These are phyloP conservation scores for Griposia aprilina DNA, from an alignment of 2,888 invertebrate species.

Conservation along the genomic window DNA sequence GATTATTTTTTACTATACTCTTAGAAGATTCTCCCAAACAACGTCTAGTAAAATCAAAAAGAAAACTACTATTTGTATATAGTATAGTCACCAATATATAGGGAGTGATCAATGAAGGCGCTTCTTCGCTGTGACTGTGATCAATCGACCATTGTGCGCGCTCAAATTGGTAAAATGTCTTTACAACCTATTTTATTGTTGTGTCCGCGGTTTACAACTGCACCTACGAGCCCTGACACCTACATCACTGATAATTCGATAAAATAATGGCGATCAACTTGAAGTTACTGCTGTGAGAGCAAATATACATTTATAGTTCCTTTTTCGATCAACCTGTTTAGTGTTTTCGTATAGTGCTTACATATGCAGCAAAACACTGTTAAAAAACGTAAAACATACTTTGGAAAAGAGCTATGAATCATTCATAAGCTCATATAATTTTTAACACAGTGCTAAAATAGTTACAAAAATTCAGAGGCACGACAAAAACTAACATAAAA, in stretches of 20 bases:
- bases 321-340: slow-evolving; percentile 49
- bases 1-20: slow-evolving; percentile 19
- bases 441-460: slow-evolving; percentile 4
- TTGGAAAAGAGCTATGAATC: neutral
- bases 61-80: slow-evolving; percentile 44
- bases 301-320: slow-evolving; percentile 49
- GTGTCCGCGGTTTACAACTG: slow-evolving; percentile 60
- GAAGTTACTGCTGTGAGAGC: slow-evolving; percentile 58
- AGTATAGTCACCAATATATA: slow-evolving; percentile 53
- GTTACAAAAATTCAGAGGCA: neutral
- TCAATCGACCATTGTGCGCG: slow-evolving; percentile 74
- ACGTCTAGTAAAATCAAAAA: slow-evolving; percentile 23
- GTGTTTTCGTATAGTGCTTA: slow-evolving; percentile 3
- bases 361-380: slow-evolving; percentile 1
- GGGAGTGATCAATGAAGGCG: slow-evolving; percentile 62
- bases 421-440: neutral
- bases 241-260: slow-evolving; percentile 71
- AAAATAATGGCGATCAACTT: slow-evolving; percentile 61
- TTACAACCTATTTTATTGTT: slow-evolving; percentile 70
- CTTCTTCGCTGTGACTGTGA: slow-evolving; percentile 71
- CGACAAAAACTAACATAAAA: slow-evolving; percentile 21
- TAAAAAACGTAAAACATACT: neutral
- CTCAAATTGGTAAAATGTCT: slow-evolving; percentile 73
- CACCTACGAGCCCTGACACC: slow-evolving; percentile 62
- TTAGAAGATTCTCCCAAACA: neutral